Conservation (phyloP, 2,888 invertebrate genomes). For the Eupithecia vulgata region DNA sequence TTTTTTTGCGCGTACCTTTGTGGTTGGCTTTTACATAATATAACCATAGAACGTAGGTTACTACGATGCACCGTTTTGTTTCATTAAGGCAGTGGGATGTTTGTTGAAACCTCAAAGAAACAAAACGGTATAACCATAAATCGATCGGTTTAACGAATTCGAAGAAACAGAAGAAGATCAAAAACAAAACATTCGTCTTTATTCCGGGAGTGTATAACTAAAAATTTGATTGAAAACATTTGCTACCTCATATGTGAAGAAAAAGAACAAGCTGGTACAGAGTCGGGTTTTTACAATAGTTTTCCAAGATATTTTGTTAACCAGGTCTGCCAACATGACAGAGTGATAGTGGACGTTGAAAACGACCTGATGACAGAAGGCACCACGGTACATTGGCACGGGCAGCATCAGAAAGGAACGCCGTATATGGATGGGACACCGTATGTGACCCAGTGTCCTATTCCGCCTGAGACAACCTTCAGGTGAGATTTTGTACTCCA, state of each 20-base stretch:
- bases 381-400: constrained; percentile 96
- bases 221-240: neutral
- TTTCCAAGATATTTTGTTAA: neutral
- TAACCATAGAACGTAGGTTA: too few species aligned
- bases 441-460: constrained; percentile 93
- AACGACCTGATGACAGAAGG: constrained; percentile 92
- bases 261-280: neutral
- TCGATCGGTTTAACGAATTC: neutral
- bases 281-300: neutral
- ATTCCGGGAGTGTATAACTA: neutral
- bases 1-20: too few species aligned
- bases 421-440: constrained; percentile 97
- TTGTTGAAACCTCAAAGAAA: neutral
- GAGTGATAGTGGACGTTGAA: constrained; percentile 91
- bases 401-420: constrained; percentile 89
- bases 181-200: neutral
- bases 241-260: neutral
- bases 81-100: too few species aligned
- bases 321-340: constrained; percentile 94
- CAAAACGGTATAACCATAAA: neutral
- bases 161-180: neutral
- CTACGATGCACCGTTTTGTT: too few species aligned
- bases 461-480: constrained; percentile 89
- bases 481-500: constrained; percentile 54
- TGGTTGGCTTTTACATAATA: too few species aligned